Percentiles rank a stretch among this genome's conserved stretches.
Evolutionary conservation across 2,113 vertebrate genomes (phyloP).

Genomic region (Rhegmatorhina hoffmannsi): DNA sequence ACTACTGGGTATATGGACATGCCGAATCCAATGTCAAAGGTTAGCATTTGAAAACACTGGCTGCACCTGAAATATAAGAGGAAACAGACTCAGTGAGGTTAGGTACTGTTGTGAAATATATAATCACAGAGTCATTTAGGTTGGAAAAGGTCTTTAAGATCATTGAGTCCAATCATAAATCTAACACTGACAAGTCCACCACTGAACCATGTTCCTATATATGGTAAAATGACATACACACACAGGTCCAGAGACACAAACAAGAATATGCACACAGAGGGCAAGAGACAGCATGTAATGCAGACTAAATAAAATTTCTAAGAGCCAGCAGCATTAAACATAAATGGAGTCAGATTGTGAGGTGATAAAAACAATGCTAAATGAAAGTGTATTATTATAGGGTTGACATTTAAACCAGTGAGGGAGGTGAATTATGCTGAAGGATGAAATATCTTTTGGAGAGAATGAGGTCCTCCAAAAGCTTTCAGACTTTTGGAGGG

Average conservation of each 20-base stretch:
- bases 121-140: not conserved
- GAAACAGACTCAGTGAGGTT: not conserved
- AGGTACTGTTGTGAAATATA: not conserved
- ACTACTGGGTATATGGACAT: slow-evolving; percentile 75
- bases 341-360: not conserved
- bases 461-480: not conserved
- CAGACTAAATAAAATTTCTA: not conserved
- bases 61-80: slow-evolving; percentile 81
- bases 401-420: not conserved
- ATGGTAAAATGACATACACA: not conserved
- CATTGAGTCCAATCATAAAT: not conserved
- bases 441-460: not conserved
- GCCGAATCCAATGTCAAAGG: slow-evolving; percentile 86
- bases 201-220: not conserved
- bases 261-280: not conserved
- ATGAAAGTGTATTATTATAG: not conserved
- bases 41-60: slow-evolving; percentile 91
- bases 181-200: not conserved
- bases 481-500: not conserved
- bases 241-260: not conserved
- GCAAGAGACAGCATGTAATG: not conserved
- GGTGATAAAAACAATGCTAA: not conserved
- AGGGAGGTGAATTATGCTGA: not conserved
- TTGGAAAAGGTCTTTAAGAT: not conserved
- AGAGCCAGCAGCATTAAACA: not conserved